phyloP scores from a whole-genome alignment of 2,113 vertebrate genomes.

The Rhadina sibilatrix region DNA sequence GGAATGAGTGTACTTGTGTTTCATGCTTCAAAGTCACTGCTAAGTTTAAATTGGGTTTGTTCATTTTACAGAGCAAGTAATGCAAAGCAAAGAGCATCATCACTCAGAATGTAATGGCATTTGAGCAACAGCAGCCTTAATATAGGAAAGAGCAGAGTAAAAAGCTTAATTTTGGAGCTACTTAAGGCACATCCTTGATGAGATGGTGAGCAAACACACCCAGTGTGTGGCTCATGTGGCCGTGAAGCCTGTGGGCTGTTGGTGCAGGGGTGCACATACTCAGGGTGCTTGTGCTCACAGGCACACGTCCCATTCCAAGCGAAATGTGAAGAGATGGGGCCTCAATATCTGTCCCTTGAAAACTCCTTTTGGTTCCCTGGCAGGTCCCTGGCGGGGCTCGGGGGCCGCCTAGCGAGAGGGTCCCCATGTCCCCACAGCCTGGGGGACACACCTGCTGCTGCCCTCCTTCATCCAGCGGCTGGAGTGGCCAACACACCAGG shows the following conservation, averaged over 20 bases:
- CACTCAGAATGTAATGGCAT: not conserved
- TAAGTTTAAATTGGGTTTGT: not conserved
- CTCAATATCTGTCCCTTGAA: not conserved
- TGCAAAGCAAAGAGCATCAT: not conserved
- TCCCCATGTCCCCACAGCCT: not conserved
- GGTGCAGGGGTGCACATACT: not conserved
- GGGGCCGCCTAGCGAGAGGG: conserved; percentile 23
- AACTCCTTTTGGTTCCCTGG: not conserved
- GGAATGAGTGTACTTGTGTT: not conserved
- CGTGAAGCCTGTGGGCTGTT: not conserved
- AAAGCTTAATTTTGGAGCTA: not conserved
- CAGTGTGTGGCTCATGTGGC: rapidly evolving
- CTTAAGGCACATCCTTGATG: not conserved
- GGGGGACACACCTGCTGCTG: not conserved
- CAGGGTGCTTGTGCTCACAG: not conserved
- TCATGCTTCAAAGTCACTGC: not conserved
- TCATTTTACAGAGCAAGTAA: not conserved
- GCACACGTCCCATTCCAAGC: rapidly evolving
- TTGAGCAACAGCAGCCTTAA: not conserved
- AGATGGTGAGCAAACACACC: not conserved
- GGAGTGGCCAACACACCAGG: rapidly evolving
- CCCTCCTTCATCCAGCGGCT: not conserved
- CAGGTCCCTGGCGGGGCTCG: not conserved
- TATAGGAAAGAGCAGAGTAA: not conserved
- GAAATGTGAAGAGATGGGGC: not conserved